Conservation (phyloP, 1,140 invertebrate species). For the Neotoxoptera formosana region DNA sequence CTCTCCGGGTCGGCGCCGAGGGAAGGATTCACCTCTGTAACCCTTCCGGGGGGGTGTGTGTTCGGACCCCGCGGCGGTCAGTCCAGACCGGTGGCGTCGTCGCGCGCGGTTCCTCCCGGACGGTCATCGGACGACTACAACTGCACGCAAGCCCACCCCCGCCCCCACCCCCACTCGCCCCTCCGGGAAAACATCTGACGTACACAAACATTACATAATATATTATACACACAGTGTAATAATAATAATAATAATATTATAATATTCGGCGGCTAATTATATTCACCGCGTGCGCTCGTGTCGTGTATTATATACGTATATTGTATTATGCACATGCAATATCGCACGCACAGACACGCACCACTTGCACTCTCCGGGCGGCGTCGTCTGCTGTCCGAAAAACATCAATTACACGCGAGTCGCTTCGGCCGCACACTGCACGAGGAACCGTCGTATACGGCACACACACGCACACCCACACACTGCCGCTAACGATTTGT, state of each 20-base stretch:
- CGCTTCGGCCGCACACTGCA: neutral
- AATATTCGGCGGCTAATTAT: conserved; percentile 48
- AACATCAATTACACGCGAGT: conserved; percentile 37
- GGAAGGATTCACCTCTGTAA: conserved; percentile 45
- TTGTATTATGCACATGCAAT: conserved; percentile 24
- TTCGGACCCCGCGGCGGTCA: conserved; percentile 5
- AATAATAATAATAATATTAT: neutral
- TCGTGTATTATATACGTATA: neutral
- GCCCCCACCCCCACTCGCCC: too few relatives aligned
- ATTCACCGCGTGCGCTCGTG: conserved; percentile 24
- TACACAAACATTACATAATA: neutral
- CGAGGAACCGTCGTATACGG: too few relatives aligned
- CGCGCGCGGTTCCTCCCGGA: too few relatives aligned
- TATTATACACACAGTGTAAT: neutral
- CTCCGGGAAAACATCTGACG: conserved; percentile 37
- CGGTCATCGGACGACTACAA: too few relatives aligned
- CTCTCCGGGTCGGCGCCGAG: neutral
- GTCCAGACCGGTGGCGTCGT: too few relatives aligned
- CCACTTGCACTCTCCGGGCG: neutral
- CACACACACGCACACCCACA: too few relatives aligned
- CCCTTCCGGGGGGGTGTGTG: neutral
- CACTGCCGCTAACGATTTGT: too few relatives aligned
- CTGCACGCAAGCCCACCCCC: neutral
- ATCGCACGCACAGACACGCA: neutral
- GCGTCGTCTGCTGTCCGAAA: conserved; percentile 17